Percentiles rank a stretch among this genome's conserved stretches.
phyloP scores from a whole-genome alignment of 1,140 invertebrate genomes.

The Tigriopus japonicus region DNA sequence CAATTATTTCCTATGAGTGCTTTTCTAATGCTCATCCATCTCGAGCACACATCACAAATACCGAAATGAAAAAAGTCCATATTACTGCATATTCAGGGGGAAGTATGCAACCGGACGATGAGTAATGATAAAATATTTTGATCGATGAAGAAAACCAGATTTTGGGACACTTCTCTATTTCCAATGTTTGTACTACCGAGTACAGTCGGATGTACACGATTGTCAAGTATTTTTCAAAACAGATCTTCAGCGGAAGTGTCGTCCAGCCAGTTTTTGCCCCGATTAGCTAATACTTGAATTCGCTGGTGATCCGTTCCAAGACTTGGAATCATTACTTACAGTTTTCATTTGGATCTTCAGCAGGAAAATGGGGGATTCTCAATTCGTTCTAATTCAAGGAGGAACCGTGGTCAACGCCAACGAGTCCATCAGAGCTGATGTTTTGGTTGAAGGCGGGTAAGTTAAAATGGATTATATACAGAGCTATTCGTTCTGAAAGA shows the following conservation, averaged over 20 bases:
- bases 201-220: no score
- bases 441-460: constrained; percentile 80
- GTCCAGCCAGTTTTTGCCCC: not conserved
- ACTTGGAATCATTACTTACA: not conserved
- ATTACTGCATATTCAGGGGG: no score
- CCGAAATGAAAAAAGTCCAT: no score
- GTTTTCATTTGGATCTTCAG: not conserved
- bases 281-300: not conserved
- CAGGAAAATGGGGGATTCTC: constrained; percentile 44
- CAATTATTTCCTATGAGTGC: no score
- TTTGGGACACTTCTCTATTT: no score
- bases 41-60: no score
- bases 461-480: constrained; percentile 37
- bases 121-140: no score
- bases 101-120: no score
- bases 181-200: no score
- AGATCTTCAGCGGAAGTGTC: not conserved
- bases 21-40: no score
- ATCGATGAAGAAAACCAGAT: no score
- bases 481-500: no score
- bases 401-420: constrained; percentile 90
- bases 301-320: constrained; percentile 1
- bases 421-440: constrained; percentile 58
- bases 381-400: constrained; percentile 82
- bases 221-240: not conserved